Conservation (phyloP, 2,797 vertebrate species). For the Botia kubotai region DNA sequence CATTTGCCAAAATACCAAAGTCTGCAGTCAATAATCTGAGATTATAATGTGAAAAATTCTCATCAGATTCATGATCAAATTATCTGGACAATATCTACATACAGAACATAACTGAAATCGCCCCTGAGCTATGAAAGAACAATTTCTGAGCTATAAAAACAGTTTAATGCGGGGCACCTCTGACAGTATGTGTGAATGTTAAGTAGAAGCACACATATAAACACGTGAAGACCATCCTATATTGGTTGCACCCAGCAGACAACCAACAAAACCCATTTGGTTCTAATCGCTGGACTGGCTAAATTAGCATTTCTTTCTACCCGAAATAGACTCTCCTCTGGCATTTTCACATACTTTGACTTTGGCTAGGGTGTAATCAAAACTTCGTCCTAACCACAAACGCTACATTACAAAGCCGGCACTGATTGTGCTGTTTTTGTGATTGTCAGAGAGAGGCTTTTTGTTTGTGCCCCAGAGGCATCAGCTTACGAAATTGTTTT, state of each 20-base stretch:
- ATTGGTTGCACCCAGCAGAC: slow-evolving; percentile 19
- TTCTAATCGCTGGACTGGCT: slow-evolving; percentile 26
- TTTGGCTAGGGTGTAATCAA: slow-evolving; percentile 42
- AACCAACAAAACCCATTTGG: slow-evolving; percentile 33
- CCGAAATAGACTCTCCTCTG: slow-evolving; percentile 18
- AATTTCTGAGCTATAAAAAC: not conserved
- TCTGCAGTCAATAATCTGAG: not conserved
- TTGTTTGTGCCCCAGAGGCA: slow-evolving; percentile 37
- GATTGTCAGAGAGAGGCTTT: slow-evolving; percentile 41
- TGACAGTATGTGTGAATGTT: not conserved
- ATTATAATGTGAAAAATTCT: too few species aligned
- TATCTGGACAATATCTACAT: not conserved
- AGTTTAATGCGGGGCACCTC: not conserved
- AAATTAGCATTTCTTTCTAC: not conserved
- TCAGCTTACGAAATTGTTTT: not conserved
- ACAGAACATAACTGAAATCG: not conserved
- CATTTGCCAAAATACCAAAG: not conserved
- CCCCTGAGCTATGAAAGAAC: not conserved
- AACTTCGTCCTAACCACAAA: slow-evolving; percentile 36
- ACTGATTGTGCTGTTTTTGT: slow-evolving; percentile 40
- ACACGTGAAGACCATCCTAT: not conserved
- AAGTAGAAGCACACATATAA: not conserved
- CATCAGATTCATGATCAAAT: not conserved
- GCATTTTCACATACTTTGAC: slow-evolving; percentile 25
- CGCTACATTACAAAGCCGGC: slow-evolving; percentile 51